Base-by-base conservation (phyloP, 2,113 vertebrate genomes). In the Dipodomys ordii region DNA sequence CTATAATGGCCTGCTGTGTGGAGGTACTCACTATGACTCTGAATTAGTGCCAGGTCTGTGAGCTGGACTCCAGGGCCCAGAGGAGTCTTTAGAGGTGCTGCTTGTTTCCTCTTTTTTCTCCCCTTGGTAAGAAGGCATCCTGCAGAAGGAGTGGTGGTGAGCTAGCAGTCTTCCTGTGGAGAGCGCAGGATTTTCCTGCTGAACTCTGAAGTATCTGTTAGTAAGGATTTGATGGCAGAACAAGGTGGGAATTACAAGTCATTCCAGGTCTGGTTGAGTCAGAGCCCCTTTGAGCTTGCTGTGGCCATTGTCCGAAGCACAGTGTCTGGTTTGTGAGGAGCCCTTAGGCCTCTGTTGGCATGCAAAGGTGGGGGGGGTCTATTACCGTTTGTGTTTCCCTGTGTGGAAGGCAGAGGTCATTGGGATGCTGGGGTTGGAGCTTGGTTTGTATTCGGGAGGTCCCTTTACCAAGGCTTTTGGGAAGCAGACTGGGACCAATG, bases 161-260 rank as follows among this genome's bases (percentile, higher is more conserved):
- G 94, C 18, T 64, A 85, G 78, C 2, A 27, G 13, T 67, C 57
- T 27, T 28, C 27, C 23, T 12, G 7, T 19, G 49, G 39, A 23
- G 9, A 87, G 84, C 19, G 86, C 49, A 73, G 81, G 23, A 57
- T 93, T 78, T 82, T 94, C 90, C 89, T 96, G n/a, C 87, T 90
- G n/a, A 90, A 92, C 67, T 94, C 28, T 19, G 84, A 91, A 77
- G 0, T 94, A 90, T 91, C 96, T 97, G 72, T 76, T 95, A 87
- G 39, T 32, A 86, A 79, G 60, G 62, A 91, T 22, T 84, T 95
- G 92, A 69, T 28, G 39, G 74, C 57, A 84, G 64, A 39, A 64
- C 19, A 64, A 64, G 20, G 23, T 20, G 62, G 53, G 53, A 57
- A 57, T 16, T 13, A 16, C 15, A 57, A 16, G 53, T 57, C 53